Conservation (phyloP, 1,140 invertebrate genomes). For the Phortica variegata region DNA sequence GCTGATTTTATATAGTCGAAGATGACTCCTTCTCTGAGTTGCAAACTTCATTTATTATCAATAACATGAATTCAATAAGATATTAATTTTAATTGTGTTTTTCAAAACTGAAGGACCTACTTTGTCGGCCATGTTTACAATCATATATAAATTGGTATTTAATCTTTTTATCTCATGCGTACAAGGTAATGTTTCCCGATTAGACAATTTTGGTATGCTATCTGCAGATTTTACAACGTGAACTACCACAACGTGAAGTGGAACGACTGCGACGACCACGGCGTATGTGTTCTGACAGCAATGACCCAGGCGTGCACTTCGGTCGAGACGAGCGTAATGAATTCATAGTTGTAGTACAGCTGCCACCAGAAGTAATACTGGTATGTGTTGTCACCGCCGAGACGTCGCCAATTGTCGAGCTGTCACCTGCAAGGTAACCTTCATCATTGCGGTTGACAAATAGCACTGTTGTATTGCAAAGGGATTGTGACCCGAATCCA, state of each 20-base stretch:
- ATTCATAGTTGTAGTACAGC: neutral
- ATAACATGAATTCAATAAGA: no score
- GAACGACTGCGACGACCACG: constrained; percentile 44
- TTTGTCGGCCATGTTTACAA: constrained; percentile 40
- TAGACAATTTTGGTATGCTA: constrained; percentile 25
- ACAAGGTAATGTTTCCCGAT: constrained; percentile 51
- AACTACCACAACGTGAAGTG: constrained; percentile 32
- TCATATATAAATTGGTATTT: constrained; percentile 43
- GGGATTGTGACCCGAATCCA: constrained; percentile 27
- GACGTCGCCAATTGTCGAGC: constrained; percentile 17
- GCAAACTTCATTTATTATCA: no score
- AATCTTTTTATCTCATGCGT: constrained; percentile 49
- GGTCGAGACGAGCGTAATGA: constrained; percentile 32
- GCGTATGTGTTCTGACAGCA: constrained; percentile 43
- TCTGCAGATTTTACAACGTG: constrained; percentile 51
- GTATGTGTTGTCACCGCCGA: constrained; percentile 20
- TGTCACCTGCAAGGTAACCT: constrained; percentile 58
- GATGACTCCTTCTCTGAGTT: no score
- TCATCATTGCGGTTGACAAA: constrained; percentile 40
- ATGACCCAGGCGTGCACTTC: constrained; percentile 40
- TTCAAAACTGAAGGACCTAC: constrained; percentile 25
- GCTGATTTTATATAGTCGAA: no score
- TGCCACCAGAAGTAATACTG: neutral
- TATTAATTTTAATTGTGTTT: no score
- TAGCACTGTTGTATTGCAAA: constrained; percentile 19